phyloP scores from a whole-genome alignment of 1,140 invertebrate genomes.

The Drosophila grimshawi region DNA sequence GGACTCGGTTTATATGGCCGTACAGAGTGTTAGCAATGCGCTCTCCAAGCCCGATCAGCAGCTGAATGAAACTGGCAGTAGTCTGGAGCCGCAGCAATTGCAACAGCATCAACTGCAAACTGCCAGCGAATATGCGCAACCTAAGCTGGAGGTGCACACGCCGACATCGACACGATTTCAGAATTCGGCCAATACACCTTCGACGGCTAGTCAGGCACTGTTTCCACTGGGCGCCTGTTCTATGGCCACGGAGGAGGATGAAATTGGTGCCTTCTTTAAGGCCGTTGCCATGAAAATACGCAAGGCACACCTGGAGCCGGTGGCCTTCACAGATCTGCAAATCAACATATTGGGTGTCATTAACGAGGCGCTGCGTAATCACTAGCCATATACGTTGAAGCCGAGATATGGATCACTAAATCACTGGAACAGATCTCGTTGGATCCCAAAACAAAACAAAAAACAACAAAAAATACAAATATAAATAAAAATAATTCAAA shows the following conservation, averaged over 20 bases:
- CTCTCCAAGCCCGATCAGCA: conserved; percentile 53
- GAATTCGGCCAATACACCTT: conserved; percentile 50
- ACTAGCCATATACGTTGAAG: conserved; percentile 38
- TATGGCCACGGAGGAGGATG: conserved; percentile 65
- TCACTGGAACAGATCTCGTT: conserved; percentile 21
- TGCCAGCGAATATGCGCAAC: conserved; percentile 40
- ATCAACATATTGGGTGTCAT: conserved; percentile 79
- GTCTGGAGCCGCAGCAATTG: conserved; percentile 46
- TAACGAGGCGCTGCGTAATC: conserved; percentile 73
- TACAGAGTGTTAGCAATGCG: conserved; percentile 44
- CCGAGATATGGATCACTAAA: background rate
- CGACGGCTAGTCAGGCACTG: conserved; percentile 42
- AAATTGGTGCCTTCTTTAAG: conserved; percentile 80
- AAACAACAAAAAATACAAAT: too few relatives aligned
- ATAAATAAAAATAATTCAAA: background rate
- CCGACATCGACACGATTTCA: conserved; percentile 52
- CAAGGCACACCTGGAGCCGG: conserved; percentile 72
- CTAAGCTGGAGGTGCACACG: conserved; percentile 55
- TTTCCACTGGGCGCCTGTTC: conserved; percentile 30
- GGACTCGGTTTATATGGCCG: conserved; percentile 64
- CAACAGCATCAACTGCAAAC: conserved; percentile 52
- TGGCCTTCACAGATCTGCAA: conserved; percentile 80
- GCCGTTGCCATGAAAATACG: conserved; percentile 83
- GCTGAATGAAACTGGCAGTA: conserved; percentile 31
- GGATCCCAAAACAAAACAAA: conserved; percentile 3